phyloP scores from a whole-genome alignment of 2,888 invertebrate genomes.

The Leptura quadrifasciata region DNA sequence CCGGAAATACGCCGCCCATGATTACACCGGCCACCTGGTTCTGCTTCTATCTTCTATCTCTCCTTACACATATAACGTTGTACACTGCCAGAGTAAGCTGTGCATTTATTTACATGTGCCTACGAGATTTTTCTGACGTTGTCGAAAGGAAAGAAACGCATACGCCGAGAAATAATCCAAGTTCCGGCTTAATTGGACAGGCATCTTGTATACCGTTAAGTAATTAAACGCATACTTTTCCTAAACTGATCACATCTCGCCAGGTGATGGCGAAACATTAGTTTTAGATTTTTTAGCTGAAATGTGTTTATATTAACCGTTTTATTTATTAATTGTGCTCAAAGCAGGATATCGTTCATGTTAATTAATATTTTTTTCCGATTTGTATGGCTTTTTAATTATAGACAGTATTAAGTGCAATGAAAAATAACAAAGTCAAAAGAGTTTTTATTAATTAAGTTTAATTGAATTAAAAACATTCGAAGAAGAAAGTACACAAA shows the following conservation, averaged over 20 bases:
- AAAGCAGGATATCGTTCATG: neutral
- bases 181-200: conserved; percentile 7
- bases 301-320: neutral
- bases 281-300: neutral
- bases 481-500: no score
- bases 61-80: neutral
- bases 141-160: neutral
- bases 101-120: conserved; percentile 19
- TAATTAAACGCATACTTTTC: conserved; percentile 7
- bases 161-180: conserved; percentile 2
- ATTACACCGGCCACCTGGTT: conserved; percentile 55
- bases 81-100: neutral
- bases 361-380: no score
- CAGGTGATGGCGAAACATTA: conserved; percentile 1
- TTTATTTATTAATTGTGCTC: neutral
- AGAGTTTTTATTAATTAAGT: no score
- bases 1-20: conserved; percentile 55
- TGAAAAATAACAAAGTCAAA: no score
- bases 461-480: no score
- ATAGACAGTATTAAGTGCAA: no score
- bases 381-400: no score
- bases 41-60: conserved; percentile 24
- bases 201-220: conserved; percentile 2
- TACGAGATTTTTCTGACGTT: neutral
- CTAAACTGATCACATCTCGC: neutral